phyloP scores from a whole-genome alignment of 92 coral and sea anemone species.

The Epizoanthus illoricatus region DNA sequence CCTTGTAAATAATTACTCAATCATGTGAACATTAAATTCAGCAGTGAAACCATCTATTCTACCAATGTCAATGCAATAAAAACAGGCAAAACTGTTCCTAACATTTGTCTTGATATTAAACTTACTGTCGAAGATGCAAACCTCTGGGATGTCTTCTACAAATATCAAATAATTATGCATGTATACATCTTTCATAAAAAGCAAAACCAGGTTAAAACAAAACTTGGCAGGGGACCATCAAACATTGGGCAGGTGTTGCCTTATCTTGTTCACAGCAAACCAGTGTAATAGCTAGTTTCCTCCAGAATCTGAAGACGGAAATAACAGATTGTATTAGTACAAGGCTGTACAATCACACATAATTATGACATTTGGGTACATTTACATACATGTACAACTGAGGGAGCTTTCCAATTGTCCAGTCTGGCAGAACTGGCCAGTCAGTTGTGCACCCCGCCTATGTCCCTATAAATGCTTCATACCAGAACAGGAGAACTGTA shows the following conservation, averaged over 20 bases:
- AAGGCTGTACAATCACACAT: neutral
- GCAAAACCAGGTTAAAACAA: neutral
- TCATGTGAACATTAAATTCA: neutral
- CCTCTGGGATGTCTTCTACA: constrained; percentile 25
- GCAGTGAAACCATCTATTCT: neutral
- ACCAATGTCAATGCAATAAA: constrained; percentile 21
- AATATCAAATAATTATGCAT: constrained; percentile 10
- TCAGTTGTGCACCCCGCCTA: too few relatives aligned
- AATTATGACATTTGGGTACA: too few relatives aligned
- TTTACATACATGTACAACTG: too few relatives aligned
- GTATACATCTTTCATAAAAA: neutral
- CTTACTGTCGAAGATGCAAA: neutral
- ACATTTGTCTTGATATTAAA: constrained; percentile 7
- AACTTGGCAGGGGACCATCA: neutral
- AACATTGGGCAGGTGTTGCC: neutral
- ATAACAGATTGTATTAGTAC: neutral
- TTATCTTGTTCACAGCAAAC: neutral
- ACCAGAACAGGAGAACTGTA: too few relatives aligned
- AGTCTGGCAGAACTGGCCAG: too few relatives aligned
- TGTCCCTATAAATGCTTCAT: too few relatives aligned
- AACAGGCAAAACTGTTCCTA: constrained; percentile 8
- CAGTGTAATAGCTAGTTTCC: constrained; percentile 19
- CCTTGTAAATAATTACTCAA: too few relatives aligned
- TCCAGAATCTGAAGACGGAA: constrained; percentile 24
- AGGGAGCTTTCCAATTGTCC: too few relatives aligned